Conservation (phyloP, 2,113 vertebrate species). For the Genyomyrus donnyi region DNA sequence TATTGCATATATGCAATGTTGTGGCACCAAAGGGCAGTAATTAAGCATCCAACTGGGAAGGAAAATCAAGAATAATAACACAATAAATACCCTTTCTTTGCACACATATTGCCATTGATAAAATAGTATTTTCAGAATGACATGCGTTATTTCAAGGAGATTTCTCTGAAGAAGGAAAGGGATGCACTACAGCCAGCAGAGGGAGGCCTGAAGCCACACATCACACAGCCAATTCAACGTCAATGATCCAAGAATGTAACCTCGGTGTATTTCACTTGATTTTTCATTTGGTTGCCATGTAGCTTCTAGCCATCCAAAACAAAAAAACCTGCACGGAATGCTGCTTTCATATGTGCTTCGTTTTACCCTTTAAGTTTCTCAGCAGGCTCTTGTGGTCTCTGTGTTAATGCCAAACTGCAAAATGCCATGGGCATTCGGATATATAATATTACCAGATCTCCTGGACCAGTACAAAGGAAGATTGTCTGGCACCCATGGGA, state of each 20-base stretch:
- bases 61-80: neutral
- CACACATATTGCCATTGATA: neutral
- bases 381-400: conserved; percentile 12
- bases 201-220: conserved; percentile 8
- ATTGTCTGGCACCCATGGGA: conserved; percentile 30
- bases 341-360: neutral
- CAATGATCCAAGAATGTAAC: neutral
- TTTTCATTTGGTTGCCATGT: neutral
- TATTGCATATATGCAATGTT: neutral
- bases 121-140: neutral
- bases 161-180: neutral
- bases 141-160: neutral
- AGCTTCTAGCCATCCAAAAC: neutral
- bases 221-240: neutral
- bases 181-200: conserved; percentile 12
- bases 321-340: neutral
- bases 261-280: neutral
- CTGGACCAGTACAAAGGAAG: conserved; percentile 35
- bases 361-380: conserved; percentile 9
- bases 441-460: conserved; percentile 38
- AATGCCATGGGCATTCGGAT: conserved; percentile 33
- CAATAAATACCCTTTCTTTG: neutral
- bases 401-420: neutral
- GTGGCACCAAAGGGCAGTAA: neutral
- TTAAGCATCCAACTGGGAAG: neutral